Evolutionary conservation across 2,888 invertebrate species (phyloP), one percentile per base, ranked within the genome.

Genomic region (Odontocerum albicorne): DNA sequence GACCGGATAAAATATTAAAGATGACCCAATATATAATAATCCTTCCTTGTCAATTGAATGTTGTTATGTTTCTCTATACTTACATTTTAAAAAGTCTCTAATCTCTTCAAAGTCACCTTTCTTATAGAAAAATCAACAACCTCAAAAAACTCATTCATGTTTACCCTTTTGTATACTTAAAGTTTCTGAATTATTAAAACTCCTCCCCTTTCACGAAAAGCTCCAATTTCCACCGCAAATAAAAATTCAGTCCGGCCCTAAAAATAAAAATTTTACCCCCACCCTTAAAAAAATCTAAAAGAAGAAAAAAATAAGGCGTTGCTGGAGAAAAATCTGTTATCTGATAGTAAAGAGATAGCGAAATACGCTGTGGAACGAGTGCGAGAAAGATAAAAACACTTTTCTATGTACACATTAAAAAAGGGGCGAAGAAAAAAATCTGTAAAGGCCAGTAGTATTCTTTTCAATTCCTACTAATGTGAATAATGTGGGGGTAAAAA

Each of bases 381-480:
- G 21, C 31, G 55, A 59, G 27, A 32, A 49, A 16, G 45, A 55
- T 27, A 36, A 17, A 31, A 22, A 10, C 19, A 45, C 20, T 51
- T 49, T 31, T 55, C 51, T 55, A 39, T 42, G 49, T 40, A 44
- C 52, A 50, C 39, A 52, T 50, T 31, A 22, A 44, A 59, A 59
- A 55, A 55, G 45, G n/a, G 47, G 42, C 31, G 39, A 59, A 59
- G 59, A 59, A 59, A 58, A 51, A 58, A 58, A 51, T 53, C 53
- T 57, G 50, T 40, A 53, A 57, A 43, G 50, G 50, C 42, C 43
- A 43, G 50, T 44, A 17, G 33, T 32, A 53, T 57, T 57, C 53
- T 57, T 57, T 57, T 53, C 47, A 36, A 52, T 57, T 57, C 53
- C n/a, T 42, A 21, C 42, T 53, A 49, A 44, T 44, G 44, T 50